Conservation (phyloP, 2,888 invertebrate genomes). For the Eupeodes latifasciatus region DNA sequence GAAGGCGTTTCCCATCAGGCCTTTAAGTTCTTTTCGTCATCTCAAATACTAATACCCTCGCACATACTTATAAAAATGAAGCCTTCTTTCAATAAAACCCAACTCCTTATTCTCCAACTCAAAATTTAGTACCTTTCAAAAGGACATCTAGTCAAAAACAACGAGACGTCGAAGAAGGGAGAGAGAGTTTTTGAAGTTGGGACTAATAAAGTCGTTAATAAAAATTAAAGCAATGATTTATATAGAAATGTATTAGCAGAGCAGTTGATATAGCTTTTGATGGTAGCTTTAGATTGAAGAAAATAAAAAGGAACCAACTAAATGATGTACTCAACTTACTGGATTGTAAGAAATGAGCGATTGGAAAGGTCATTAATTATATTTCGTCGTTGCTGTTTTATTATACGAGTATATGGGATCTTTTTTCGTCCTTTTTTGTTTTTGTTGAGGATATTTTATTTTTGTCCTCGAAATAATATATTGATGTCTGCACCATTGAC, state of each 20-base stretch:
- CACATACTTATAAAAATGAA: constrained; percentile 7
- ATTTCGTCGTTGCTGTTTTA: constrained; percentile 28
- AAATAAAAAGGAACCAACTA: constrained; percentile 22
- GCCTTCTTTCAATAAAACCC: constrained; percentile 6
- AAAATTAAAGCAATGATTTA: constrained; percentile 74
- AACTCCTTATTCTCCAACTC: background rate
- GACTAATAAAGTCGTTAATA: constrained; percentile 72
- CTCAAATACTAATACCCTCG: background rate
- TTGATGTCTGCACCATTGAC: constrained; percentile 42
- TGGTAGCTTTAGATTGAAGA: background rate
- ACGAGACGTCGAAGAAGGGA: too few relatives aligned
- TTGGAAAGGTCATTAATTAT: constrained; percentile 63
- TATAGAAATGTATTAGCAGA: constrained; percentile 59
- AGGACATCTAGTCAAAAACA: background rate
- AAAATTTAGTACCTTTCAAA: constrained; percentile 9
- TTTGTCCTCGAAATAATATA: constrained; percentile 33
- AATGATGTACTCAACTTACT: background rate
- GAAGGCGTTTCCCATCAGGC: constrained; percentile 40
- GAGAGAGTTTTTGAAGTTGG: background rate
- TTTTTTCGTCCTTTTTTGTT: background rate
- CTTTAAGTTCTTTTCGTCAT: constrained; percentile 39
- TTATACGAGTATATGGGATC: constrained; percentile 17
- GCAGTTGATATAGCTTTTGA: constrained; percentile 13
- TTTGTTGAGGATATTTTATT: constrained; percentile 30
- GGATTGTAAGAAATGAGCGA: constrained; percentile 57